Percentiles rank a stretch among this genome's conserved stretches.
Conservation (phyloP, 2,113 vertebrate species). For the Trogon melanurus region DNA sequence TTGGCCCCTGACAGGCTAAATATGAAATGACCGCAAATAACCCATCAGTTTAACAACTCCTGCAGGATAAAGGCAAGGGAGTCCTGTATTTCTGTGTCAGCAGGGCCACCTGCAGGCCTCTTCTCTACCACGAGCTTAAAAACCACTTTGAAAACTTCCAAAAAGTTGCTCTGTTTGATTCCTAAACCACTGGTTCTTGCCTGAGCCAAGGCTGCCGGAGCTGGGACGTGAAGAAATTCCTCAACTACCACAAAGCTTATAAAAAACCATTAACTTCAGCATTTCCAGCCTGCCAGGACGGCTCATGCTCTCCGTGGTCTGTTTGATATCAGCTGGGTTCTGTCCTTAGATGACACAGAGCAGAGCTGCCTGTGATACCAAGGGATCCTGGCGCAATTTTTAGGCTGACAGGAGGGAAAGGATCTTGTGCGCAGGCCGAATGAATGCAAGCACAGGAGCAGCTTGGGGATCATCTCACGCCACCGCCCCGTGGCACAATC, state of each 20-base stretch:
- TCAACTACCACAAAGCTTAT: not conserved
- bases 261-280: not conserved
- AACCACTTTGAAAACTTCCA: not conserved
- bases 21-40: not conserved
- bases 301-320: not conserved
- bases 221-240: not conserved
- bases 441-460: not conserved
- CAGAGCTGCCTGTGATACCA: not conserved
- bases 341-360: slow-evolving; percentile 7
- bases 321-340: not conserved
- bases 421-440: rapidly evolving
- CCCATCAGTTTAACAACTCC: not conserved
- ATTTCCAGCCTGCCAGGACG: not conserved
- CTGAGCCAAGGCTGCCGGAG: not conserved
- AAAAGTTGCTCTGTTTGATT: not conserved
- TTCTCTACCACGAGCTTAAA: not conserved
- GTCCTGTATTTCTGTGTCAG: not conserved
- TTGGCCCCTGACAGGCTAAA: not conserved
- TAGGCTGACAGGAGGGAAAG: not conserved
- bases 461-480: not conserved
- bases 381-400: not conserved
- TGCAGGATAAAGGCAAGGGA: not conserved
- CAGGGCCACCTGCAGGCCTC: slow-evolving; percentile 50
- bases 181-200: not conserved
- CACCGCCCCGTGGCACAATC: rapidly evolving